Conservation (phyloP, 2,113 vertebrate genomes). For the Platichthys stellatus region DNA sequence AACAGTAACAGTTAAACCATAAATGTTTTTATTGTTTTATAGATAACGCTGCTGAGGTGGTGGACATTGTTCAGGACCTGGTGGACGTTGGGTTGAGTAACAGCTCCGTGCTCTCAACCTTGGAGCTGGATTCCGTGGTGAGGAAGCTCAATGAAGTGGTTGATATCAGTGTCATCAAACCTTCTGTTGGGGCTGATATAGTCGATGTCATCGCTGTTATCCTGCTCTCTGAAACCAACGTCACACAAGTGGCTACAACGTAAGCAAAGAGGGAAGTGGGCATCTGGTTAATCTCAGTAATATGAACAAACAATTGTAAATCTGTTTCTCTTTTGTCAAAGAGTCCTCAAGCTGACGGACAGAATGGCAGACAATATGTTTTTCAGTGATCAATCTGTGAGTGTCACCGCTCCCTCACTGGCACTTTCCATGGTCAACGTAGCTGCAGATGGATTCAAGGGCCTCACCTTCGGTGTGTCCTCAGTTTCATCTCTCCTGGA, state of each 20-base stretch:
- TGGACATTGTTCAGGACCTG: constrained; percentile 73
- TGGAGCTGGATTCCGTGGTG: constrained; percentile 74
- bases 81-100: constrained; percentile 45
- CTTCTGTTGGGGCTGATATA: constrained; percentile 55
- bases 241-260: constrained; percentile 64
- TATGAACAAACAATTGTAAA: not conserved
- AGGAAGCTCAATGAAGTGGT: constrained; percentile 77
- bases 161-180: constrained; percentile 43
- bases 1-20: not conserved
- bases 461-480: constrained; percentile 84
- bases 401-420: constrained; percentile 73
- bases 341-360: constrained; percentile 85
- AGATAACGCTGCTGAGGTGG: constrained; percentile 78
- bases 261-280: constrained; percentile 45
- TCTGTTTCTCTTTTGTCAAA: constrained; percentile 54
- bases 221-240: constrained; percentile 68
- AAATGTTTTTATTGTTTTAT: not conserved
- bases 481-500: constrained; percentile 60
- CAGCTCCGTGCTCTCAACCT: constrained; percentile 36
- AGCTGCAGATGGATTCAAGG: constrained; percentile 77
- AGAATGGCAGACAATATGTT: constrained; percentile 82
- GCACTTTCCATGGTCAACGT: constrained; percentile 81
- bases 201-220: constrained; percentile 69
- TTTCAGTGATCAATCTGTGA: constrained; percentile 73
- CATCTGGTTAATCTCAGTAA: not conserved